Base-by-base conservation (phyloP, 2,113 vertebrate species). In the Jacana jacana region DNA sequence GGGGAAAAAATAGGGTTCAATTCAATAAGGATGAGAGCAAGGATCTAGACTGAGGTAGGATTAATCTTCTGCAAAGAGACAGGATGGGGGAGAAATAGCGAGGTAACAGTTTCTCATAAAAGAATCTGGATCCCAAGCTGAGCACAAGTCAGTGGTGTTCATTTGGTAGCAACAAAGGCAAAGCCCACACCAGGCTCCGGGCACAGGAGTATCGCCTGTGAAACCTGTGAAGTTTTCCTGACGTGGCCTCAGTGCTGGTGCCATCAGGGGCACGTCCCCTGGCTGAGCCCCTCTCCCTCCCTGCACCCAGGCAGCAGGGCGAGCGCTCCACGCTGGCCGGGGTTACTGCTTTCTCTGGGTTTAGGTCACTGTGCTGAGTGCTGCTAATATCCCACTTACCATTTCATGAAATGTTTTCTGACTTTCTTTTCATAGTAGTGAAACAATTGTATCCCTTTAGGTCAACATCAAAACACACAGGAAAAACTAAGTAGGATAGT, bases 321-420 rank as follows among this genome's bases (percentile, higher is more conserved):
- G 55, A 16, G 13, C 13, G 51, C 42, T 83, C 68, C 23, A 0
- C 6, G 2, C 37, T 1, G 10, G 1, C 10, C 7, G 0, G 3
- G 7, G 48, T 3, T 9, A n/a, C 33, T 25, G 30, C n/a, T 37
- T 18, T 19, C 24, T 5, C 46, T 19, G 3, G 6, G 51, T 19
- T 65, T 27, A 33, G 33, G 1, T 16, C 4, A 8, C 6, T 3
- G 24, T 7, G 35, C 3, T 0, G 11, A 60, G 33, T 5, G 15
- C 54, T 72, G 52, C 39, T 72, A 19, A 1, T 14, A 1, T 2
- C 72, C 30, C 69, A 9, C 20, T 54, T 78, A 25, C 48, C 39
- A 11, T 60, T 46, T 84, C 44, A 3, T 13, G 3, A 44, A 44
- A 8, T 16, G 1, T 27, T 27, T 28, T 70, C 55, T 54, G 28